These are phyloP conservation scores for Mycteria americana DNA, from an alignment of 2,797 vertebrate genomes.

Conservation along the genomic window DNA sequence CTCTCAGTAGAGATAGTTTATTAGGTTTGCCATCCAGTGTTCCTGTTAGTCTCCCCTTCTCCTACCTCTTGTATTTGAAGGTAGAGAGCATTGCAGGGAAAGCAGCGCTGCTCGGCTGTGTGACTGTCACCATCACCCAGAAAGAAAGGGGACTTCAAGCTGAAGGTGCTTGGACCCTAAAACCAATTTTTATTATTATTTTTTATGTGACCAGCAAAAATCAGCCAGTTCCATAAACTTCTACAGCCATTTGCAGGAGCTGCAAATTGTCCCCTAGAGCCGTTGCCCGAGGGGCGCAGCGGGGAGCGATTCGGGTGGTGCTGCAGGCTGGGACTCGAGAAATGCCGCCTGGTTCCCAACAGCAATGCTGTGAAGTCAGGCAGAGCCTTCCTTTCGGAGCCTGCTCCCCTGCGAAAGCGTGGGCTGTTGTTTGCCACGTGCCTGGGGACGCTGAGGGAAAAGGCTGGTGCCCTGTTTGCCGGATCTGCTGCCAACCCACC, in stretches of 20 bases:
- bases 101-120: not conserved
- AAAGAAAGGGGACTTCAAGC: not conserved
- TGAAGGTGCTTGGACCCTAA: not conserved
- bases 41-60: not conserved
- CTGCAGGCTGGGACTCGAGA: not conserved
- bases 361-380: not conserved
- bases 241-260: not conserved
- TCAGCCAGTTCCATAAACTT: not conserved
- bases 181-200: not conserved
- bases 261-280: not conserved
- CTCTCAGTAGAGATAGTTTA: not conserved
- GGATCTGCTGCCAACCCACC: not conserved
- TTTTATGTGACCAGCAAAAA: not conserved
- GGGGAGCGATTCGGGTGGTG: rapidly evolving
- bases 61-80: not conserved
- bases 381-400: not conserved
- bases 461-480: rapidly evolving
- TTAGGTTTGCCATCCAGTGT: not conserved
- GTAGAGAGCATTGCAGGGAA: not conserved
- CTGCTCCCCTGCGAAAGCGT: not conserved
- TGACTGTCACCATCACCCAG: not conserved
- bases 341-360: not conserved
- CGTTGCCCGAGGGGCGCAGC: rapidly evolving
- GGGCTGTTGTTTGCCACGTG: not conserved
- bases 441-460: not conserved